These are phyloP conservation scores for Conus betulinus DNA, from an alignment of 1,140 invertebrate species.

Conservation along the genomic window DNA sequence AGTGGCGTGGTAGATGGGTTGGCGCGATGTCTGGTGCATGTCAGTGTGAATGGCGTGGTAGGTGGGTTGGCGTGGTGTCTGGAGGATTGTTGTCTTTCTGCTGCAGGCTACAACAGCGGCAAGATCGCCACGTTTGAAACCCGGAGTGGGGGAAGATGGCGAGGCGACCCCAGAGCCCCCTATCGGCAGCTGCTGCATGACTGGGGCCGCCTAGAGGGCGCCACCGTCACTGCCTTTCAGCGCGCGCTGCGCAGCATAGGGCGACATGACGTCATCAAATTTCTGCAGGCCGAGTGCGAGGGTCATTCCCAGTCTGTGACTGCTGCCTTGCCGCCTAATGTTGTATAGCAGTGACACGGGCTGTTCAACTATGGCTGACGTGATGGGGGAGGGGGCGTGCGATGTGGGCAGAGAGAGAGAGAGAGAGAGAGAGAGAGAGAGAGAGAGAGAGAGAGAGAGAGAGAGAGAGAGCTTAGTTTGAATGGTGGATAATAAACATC, in stretches of 20 bases:
- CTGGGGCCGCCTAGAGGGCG: constrained; percentile 44
- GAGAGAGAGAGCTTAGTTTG: not conserved
- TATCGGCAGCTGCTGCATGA: constrained; percentile 46
- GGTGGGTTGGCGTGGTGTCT: not conserved
- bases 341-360: constrained; percentile 10
- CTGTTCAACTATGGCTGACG: not conserved
- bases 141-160: not conserved
- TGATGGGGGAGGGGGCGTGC: not conserved
- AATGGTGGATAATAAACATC: not conserved
- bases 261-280: constrained; percentile 43
- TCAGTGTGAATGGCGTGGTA: not conserved
- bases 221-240: constrained; percentile 50
- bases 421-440: not conserved
- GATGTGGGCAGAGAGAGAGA: not conserved
- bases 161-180: constrained; percentile 27
- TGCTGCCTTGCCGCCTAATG: not conserved
- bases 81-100: not conserved
- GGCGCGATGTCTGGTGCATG: not conserved
- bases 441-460: not conserved
- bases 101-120: constrained; percentile 54
- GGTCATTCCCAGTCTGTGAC: constrained; percentile 26
- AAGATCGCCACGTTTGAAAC: constrained; percentile 52
- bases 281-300: constrained; percentile 31
- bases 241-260: constrained; percentile 46
- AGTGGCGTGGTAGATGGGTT: not conserved